Base-by-base conservation (phyloP, 2,888 invertebrate species). In the Melipona bicolor region DNA sequence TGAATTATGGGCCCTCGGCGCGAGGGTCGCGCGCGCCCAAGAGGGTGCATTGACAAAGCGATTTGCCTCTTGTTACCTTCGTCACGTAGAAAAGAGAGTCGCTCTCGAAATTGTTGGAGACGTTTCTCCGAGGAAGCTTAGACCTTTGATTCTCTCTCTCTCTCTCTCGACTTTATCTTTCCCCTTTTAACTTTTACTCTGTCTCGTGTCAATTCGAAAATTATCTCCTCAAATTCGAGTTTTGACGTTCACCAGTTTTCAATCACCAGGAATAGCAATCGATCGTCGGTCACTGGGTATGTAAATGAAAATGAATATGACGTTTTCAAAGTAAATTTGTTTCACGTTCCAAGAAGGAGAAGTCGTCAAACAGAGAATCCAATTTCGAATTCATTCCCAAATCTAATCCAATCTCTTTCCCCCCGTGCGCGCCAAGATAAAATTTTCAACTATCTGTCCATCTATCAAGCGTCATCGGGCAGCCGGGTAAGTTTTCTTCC, bases 31-130 rank as follows among this genome's bases (percentile, higher is more conserved):
- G 64, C 69, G 69, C 69, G 61, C 43, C 59, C 49, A 64, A 75
- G 65, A 80, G 83, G 86, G 77, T 83, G 86, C 89, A 84, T 87
- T 89, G 87, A 89, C 89, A 89, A 89, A 89, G 87, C 89, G 87
- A 89, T 89, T 89, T 87, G 84, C 85, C 82, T 89, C 89, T 89
- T 89, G 89, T 85, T 89, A 89, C 86, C 81, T 85, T 75, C 81
- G 89, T 89, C 89, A 89, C 89, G 89, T 89, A 87, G 77, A 83
- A 70, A 79, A 70, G 64, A 82, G 75, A 83, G 79, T 79, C 64
- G 81, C 72, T 69, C 86, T 71, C 82, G 85, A 87, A 89, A 85
- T 89, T 88, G 79, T 80, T 79, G 68, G 72, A 68, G 81, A 77
- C 81, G 32, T 32, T 32, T 32, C 32, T 32, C 4, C 73, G 70